Conservation (phyloP, 2,797 vertebrate genomes). For the Acropternis orthonyx region DNA sequence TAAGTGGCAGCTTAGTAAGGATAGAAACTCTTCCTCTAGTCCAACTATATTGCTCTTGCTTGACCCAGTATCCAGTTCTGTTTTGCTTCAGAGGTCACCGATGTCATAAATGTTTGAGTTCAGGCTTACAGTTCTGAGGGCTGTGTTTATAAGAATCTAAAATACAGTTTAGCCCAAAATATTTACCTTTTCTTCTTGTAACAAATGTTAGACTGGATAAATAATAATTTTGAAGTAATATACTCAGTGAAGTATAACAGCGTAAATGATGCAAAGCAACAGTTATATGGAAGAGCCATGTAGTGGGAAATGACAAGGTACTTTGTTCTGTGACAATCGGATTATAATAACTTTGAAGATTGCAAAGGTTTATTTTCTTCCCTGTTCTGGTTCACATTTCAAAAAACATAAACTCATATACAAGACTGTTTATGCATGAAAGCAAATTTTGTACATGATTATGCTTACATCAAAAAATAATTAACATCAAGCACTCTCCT, state of each 20-base stretch:
- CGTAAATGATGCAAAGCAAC: constrained; percentile 4
- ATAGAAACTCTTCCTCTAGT: not conserved
- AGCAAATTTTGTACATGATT: constrained; percentile 33
- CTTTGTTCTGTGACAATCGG: constrained; percentile 27
- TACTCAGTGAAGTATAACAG: constrained; percentile 4
- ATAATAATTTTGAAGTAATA: constrained; percentile 19
- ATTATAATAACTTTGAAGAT: constrained; percentile 33
- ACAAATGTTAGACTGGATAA: constrained; percentile 8
- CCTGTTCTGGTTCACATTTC: constrained; percentile 34
- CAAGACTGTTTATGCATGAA: constrained; percentile 42
- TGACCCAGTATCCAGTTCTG: not conserved
- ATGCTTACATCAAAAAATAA: constrained; percentile 63
- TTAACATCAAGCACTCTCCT: constrained; percentile 49
- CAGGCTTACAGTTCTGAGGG: not conserved
- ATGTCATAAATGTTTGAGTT: not conserved
- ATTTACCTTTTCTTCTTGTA: constrained; percentile 13
- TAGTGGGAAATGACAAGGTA: constrained; percentile 10
- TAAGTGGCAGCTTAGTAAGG: not conserved
- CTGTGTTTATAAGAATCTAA: not conserved
- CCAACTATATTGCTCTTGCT: not conserved
- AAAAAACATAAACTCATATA: constrained; percentile 28
- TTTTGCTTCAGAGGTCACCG: not conserved
- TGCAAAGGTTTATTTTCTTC: not conserved
- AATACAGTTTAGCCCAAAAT: not conserved
- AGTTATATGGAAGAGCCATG: not conserved